Evolutionary conservation across 2,113 vertebrate species (phyloP).

Genomic region (Scartelaos histophorus): DNA sequence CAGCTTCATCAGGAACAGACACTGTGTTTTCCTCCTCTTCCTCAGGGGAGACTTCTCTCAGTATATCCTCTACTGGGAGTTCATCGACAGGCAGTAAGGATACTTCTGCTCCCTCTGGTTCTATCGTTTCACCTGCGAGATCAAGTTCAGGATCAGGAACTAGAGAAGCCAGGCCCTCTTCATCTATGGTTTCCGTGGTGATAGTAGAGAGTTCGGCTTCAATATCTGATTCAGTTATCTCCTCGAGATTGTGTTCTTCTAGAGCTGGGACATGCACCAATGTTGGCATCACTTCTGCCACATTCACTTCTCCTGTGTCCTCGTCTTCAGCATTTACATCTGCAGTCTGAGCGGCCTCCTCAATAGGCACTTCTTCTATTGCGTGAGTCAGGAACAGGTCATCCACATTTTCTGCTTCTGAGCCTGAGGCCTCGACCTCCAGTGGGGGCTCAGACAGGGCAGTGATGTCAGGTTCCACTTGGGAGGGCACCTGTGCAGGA

Average conservation of each 20-base stretch:
- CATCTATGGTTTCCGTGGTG: conserved; percentile 30
- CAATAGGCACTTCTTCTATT: conserved; percentile 16
- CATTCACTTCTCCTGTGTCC: conserved; percentile 13
- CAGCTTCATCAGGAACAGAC: conserved; percentile 20
- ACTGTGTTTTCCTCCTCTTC: conserved; percentile 20
- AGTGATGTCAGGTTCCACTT: conserved; percentile 25
- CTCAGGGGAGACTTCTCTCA: neutral
- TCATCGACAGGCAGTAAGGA: conserved; percentile 17
- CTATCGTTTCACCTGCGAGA: conserved; percentile 3
- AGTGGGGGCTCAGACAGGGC: conserved; percentile 42
- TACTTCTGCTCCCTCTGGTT: conserved; percentile 17
- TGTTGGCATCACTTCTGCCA: conserved; percentile 8
- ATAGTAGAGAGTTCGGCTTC: conserved; percentile 43
- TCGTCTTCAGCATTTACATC: conserved; percentile 11
- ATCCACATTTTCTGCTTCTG: conserved; percentile 30
- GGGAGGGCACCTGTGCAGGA: conserved; percentile 12
- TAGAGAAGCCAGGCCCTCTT: conserved; percentile 31
- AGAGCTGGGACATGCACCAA: neutral
- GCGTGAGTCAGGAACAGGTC: conserved; percentile 1
- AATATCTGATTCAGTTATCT: conserved; percentile 17
- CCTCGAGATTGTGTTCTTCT: conserved; percentile 22
- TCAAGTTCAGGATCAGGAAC: conserved; percentile 37
- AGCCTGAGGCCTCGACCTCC: conserved; percentile 62
- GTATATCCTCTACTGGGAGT: neutral
- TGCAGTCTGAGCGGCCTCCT: conserved; percentile 17